Conservation (phyloP, 2,888 invertebrate genomes). For the Eudemis profundana region DNA sequence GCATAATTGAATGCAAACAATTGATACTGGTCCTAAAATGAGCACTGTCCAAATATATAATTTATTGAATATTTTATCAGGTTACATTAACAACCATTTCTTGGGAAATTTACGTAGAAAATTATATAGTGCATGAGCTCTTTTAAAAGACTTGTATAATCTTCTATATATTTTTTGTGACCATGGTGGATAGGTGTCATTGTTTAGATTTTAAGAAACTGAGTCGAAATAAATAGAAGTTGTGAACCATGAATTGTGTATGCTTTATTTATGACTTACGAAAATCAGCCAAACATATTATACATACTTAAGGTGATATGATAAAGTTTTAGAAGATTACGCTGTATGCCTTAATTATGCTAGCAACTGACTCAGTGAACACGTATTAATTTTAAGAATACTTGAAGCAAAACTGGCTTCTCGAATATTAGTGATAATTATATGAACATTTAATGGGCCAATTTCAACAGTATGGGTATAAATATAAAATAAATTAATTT, state of each 20-base stretch:
- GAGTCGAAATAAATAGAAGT: constrained; percentile 79
- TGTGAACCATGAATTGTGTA: constrained; percentile 65
- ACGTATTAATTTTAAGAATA: no score
- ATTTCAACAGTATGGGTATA: no score
- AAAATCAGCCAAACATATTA: not conserved
- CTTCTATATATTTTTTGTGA: constrained; percentile 35
- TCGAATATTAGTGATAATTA: no score
- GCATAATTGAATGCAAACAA: constrained; percentile 30
- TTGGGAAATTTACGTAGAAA: constrained; percentile 6
- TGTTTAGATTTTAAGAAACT: constrained; percentile 74
- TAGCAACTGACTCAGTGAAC: not conserved
- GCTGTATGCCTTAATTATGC: no score
- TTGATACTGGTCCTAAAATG: constrained; percentile 22
- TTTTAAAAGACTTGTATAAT: constrained; percentile 20
- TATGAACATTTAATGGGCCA: no score
- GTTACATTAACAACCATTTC: constrained; percentile 1
- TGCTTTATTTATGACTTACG: constrained; percentile 61
- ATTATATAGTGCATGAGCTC: constrained; percentile 1
- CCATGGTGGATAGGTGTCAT: constrained; percentile 56
- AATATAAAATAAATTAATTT: no score
- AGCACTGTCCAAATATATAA: constrained; percentile 17
- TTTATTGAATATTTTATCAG: not conserved
- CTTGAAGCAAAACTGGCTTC: no score
- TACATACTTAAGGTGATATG: not conserved
- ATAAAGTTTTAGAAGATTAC: not conserved